Evolutionary conservation across 2,888 invertebrate species (phyloP), one percentile per base, ranked within the genome.

Genomic region (Hypselothyrea guttata): DNA sequence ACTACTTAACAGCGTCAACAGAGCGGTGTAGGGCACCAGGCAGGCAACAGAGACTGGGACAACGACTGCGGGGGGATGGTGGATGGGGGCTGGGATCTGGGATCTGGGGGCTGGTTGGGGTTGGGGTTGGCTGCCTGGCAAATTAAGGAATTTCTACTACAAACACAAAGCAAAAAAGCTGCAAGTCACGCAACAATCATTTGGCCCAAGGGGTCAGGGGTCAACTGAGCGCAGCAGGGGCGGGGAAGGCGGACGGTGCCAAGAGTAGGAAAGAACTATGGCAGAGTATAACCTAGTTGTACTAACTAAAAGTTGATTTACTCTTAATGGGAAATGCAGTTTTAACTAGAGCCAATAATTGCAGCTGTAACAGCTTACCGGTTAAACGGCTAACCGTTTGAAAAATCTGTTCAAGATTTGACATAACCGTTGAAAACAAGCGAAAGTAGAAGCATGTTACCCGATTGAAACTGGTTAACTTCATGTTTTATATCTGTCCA

Each of bases 131-230:
- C 59, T 59, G 71, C 65, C 63, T 63, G 70, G 81, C 78, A 81
- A 81, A 81, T 84, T 81, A 84, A 77, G 81, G 82, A 84, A 82
- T 82, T 77, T 83, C 63, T 54, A 75, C 67, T 63, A 44, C 58
- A 72, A 63, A 65, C 64, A 82, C 67, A 62, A 72, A 82, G 65
- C 61, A 59, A 62, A 72, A 73, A 82, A 74, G 61, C 70, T 73
- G 75, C 82, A 86, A 86, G 87, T 87, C 87, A 87, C 87, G 87
- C 87, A 87, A 87, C 78, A 84, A 84, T 85, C 85, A 78, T 78
- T 82, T 75, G 55, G 59, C 58, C 69, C 52, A 47, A 35, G 65
- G 22, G 60, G 60, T 56, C 55, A 61, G 31, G 15, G 12, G 28
- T 7, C 7, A 28, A 11, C 1, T 8, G 33, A 15, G 18, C 18